Base-by-base conservation (phyloP, 2,113 vertebrate genomes). In the Ranitomeya imitator region DNA sequence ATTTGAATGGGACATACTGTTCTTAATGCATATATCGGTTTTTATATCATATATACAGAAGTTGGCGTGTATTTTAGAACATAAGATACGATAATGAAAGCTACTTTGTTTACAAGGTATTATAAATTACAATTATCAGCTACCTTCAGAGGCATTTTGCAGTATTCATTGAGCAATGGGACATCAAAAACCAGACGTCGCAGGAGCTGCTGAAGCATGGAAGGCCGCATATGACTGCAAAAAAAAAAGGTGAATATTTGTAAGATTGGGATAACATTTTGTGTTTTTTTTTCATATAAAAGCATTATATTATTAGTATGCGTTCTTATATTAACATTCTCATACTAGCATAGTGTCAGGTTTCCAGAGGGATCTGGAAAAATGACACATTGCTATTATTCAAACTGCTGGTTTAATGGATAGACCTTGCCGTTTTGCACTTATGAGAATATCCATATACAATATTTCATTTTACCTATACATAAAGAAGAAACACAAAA, bases 71-170 rank as follows among this genome's bases (percentile, higher is more conserved):
- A 37, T 26, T 7, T 37, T 4, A 81, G 79, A 1, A 80, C 15
- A 37, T 9, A 61, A 45, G n/a, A 10, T 85, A 37, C 31, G 37
- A 37, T 21, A 61, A 57, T 23, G 19, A 16, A 59, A 55, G 23
- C 31, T 52, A 73, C 55, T 51, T 51, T 45, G 54, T 73, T 45
- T 3, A 71, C 26, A n/a, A 14, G 26, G 23, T 55, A 57, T 76
- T 81, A 83, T 69, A 80, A 23, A 57, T 51, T 55, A 74, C 14
- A 23, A 45, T 83, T 67, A 67, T 78, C 5, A 78, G 21, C 93
- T 94, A 99, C 98, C 97, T 98, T 98, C 0, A 99, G 96, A 90
- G 98, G 97, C 98, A 99, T 99, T 95, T 98, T 99, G 94, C 97
- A 99, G 93, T 99, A 99, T 85, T 99, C 98, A 55, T 95, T 97